Evolutionary conservation across 2,888 invertebrate species (phyloP).

Genomic region (Platycheirus albimanus): DNA sequence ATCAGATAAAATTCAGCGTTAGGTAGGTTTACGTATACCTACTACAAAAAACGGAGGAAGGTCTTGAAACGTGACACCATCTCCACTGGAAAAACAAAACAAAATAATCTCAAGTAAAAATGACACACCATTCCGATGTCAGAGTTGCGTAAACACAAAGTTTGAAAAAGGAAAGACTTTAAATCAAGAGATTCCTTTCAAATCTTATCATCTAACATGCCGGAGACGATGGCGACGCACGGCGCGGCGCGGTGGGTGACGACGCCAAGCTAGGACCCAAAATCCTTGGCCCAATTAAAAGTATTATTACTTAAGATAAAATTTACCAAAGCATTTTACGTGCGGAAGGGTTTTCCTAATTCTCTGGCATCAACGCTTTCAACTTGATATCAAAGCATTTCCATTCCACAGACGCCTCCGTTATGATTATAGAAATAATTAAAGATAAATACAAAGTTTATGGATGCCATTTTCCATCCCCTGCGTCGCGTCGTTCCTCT

Average conservation of each 20-base stretch:
- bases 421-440: slow-evolving; percentile 74
- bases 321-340: slow-evolving; percentile 42
- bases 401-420: slow-evolving; percentile 44
- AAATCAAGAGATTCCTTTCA: slow-evolving; percentile 40
- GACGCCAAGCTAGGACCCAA: no score
- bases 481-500: not conserved
- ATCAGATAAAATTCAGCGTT: slow-evolving; percentile 20
- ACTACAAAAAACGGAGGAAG: slow-evolving; percentile 18
- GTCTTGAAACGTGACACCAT: slow-evolving; percentile 54
- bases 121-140: slow-evolving; percentile 47
- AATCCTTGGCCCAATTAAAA: slow-evolving; percentile 72
- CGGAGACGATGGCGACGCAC: slow-evolving; percentile 3
- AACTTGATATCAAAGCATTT: slow-evolving; percentile 45
- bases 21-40: no score
- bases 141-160: slow-evolving; percentile 17
- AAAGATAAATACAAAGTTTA: slow-evolving; percentile 74
- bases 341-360: slow-evolving; percentile 38
- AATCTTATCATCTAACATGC: slow-evolving; percentile 55
- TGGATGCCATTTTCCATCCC: slow-evolving; percentile 44
- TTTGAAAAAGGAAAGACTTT: slow-evolving; percentile 4
- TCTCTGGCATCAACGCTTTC: slow-evolving; percentile 28
- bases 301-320: slow-evolving; percentile 68
- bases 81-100: not conserved
- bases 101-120: slow-evolving; percentile 35
- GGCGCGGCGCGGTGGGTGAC: no score